Percentiles rank a stretch among this genome's conserved stretches.
Evolutionary conservation across 2,888 invertebrate genomes (phyloP).

Genomic region (Nemotelus pantherinus): DNA sequence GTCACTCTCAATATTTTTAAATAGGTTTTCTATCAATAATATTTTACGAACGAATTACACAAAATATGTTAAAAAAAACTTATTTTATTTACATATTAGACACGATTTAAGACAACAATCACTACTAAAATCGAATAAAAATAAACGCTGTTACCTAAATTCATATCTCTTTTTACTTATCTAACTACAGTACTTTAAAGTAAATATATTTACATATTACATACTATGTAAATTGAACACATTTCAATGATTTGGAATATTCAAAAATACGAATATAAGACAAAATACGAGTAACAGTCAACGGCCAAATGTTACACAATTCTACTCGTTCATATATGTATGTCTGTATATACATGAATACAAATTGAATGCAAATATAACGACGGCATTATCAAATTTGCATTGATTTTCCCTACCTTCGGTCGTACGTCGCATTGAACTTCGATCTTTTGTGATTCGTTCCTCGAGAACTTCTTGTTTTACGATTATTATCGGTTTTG

Average conservation of each 20-base stretch:
- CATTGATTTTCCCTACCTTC: constrained; percentile 21
- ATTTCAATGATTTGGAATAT: not conserved
- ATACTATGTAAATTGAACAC: not conserved
- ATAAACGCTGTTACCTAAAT: not conserved
- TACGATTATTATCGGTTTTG: not conserved
- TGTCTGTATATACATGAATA: not conserved
- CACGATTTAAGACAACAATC: not conserved
- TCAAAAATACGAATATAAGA: not conserved
- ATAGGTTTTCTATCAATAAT: too few species aligned
- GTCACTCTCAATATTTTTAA: too few species aligned
- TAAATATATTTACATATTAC: not conserved
- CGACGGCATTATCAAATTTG: not conserved
- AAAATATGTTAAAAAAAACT: not conserved
- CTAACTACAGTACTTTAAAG: not conserved
- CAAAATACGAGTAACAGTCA: too few species aligned
- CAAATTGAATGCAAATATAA: not conserved
- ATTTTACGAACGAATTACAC: not conserved
- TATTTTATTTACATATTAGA: not conserved
- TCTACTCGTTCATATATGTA: too few species aligned
- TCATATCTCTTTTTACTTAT: not conserved
- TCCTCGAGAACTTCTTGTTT: constrained; percentile 11
- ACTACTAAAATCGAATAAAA: not conserved
- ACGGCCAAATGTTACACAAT: too few species aligned
- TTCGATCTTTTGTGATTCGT: constrained; percentile 10
- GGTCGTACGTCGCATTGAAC: not conserved